Base-by-base conservation (phyloP, 1,140 invertebrate genomes). In the Drosophila biarmipes region DNA sequence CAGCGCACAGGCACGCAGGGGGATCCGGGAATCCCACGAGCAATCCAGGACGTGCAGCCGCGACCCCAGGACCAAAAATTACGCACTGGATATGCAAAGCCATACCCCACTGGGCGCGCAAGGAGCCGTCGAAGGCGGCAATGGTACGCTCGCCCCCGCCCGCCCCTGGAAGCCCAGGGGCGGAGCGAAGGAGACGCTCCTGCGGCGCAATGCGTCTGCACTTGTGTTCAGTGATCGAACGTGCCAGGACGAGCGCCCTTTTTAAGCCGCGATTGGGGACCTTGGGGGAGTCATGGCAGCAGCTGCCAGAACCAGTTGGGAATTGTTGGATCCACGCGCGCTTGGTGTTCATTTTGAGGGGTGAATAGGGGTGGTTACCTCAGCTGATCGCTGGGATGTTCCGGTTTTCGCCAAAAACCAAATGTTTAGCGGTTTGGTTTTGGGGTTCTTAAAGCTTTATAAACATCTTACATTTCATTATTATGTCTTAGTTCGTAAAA, bases 71-170 rank as follows among this genome's bases (percentile, higher is more conserved):
- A n/a, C 46, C 78, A 91, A 91, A 91, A 91, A 91, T 91, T 91
- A 81, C 53, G 80, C 86, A 87, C 90, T 91, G 90, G 90, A 91
- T 91, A 91, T 91, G 90, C 85, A 91, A 91, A 91, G 81, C 90
- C 90, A 91, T 91, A 91, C 90, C 90, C 90, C 90, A 91, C 86
- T 84, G 85, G 61, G 72, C 85, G 24, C 73, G 66, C 62, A 45
- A 69, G 71, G 56, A 52, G 49, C 55, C 75, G 46, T 57, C 76
- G 29, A 81, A 69, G 75, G 75, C 59, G 84, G 84, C 84, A 89
- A 89, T 87, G 3, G 19, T 24, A 35, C 61, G 74, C 82, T 43
- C 82, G 62, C 84, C 74, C 58, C 77, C 78, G 34, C 62, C 37
- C 31, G 37, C 42, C 15, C 49, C 7, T 19, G 7, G 11, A 19